Base-by-base conservation (phyloP, 1,140 invertebrate genomes). In the Drosophila albomicans region DNA sequence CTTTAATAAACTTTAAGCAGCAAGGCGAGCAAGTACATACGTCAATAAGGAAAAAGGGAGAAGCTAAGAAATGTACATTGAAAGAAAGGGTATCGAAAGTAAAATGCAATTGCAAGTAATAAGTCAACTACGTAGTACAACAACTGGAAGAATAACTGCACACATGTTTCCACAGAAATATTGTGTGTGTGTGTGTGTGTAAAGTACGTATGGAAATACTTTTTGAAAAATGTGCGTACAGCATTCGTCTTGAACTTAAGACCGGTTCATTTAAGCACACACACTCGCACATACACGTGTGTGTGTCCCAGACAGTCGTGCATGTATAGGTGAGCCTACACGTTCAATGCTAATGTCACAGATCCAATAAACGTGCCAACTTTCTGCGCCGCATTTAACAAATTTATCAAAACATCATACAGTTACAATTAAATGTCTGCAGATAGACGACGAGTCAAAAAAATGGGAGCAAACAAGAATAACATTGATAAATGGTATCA, bases 211-310 rank as follows among this genome's bases (percentile, higher is more conserved):
- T 41, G 35, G 11, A 56, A 35, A 13, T 20, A 38, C 10, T 41
- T 41, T 57, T 57, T 11, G 20, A 52, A 52, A 64, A 64, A 64
- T 64, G 49, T 64, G 62, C 20, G 62, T 54, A 43, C n/a, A 52
- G 16, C 5, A 30, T 63, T 25, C 16, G 11, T 41, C 61, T 63
- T 64, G 49, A 64, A 64, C 62, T 54, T 52, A 38, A 64, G 62
- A 64, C 62, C 62, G 62, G 62, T 64, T 64, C 48, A 64, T 32
- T 20, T 5, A 25, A 11, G 38, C 15, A 63, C 46, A 63, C 46
- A 62, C 30, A 15, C 5, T 15, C 15, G 8, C n/a, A 32, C n/a
- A n/a, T 38, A 30, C 20, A 15, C 38, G n/a, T 16, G 16, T 15
- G n/a, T 67, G 8, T 15, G n/a, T 67, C 4, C 3, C 15, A 28